Evolutionary conservation across 2,888 invertebrate species (phyloP).

Genomic region (Tanypteryx hageni): DNA sequence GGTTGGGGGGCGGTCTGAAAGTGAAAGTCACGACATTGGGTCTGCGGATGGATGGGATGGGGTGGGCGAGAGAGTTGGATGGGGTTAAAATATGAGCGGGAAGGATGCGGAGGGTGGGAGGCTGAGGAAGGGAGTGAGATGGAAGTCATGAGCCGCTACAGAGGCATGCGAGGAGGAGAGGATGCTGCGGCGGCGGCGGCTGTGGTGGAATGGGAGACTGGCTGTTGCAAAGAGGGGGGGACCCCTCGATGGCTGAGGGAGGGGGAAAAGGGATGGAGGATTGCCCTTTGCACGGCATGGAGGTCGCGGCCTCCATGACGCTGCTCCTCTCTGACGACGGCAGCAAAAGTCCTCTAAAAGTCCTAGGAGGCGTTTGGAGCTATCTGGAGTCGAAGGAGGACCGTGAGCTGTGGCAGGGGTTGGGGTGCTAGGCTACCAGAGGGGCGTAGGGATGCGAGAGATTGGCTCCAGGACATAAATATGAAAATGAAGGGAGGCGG

Average conservation of each 20-base stretch:
- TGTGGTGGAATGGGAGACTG: background rate
- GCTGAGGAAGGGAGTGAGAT: background rate
- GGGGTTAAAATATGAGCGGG: conserved; percentile 41
- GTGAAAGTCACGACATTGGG: conserved; percentile 38
- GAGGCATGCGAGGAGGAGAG: background rate
- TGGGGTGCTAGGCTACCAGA: conserved; percentile 18
- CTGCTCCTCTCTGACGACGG: no score
- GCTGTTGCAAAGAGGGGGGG: background rate
- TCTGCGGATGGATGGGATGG: background rate
- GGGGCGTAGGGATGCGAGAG: background rate
- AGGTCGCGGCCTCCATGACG: conserved; percentile 33
- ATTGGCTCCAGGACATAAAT: conserved; percentile 48
- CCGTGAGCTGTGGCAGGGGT: background rate
- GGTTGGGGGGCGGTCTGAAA: conserved; percentile 16
- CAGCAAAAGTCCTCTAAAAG: background rate
- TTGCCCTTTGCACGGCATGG: background rate
- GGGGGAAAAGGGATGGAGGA: background rate
- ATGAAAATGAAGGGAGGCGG: conserved; percentile 40
- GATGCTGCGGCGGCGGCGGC: background rate
- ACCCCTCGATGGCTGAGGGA: background rate
- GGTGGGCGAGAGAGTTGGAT: background rate
- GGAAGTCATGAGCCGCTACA: background rate
- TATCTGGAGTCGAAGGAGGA: background rate
- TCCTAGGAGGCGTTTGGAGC: background rate
- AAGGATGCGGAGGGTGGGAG: background rate